Percentiles rank a stretch among this genome's conserved stretches.
These are phyloP conservation scores for Eupsilia transversa DNA, from an alignment of 2,888 invertebrate species.

Conservation along the genomic window DNA sequence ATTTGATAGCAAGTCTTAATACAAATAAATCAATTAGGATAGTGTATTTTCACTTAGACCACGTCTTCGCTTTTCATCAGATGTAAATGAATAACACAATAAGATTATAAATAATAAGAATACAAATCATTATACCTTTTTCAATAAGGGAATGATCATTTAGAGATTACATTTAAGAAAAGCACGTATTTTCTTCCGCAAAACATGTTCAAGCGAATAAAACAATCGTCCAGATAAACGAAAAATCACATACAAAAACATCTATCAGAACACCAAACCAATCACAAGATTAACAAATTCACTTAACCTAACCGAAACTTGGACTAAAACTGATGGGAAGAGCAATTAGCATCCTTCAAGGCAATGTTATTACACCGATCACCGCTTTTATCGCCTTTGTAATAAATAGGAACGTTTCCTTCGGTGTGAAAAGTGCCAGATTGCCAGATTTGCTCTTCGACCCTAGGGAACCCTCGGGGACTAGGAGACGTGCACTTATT, in stretches of 20 bases:
- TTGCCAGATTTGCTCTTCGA: slow-evolving; percentile 38
- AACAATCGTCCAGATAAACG: background rate
- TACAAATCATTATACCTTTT: background rate
- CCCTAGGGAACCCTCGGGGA: slow-evolving; percentile 30
- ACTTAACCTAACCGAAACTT: slow-evolving; percentile 48
- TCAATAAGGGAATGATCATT: background rate
- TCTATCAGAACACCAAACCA: slow-evolving; percentile 34
- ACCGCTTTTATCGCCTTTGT: slow-evolving; percentile 38
- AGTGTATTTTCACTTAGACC: slow-evolving; percentile 19
- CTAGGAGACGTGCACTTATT: slow-evolving; percentile 48
- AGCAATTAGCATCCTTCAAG: slow-evolving; percentile 53
- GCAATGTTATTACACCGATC: slow-evolving; percentile 47
- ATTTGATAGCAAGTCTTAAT: slow-evolving; percentile 5
- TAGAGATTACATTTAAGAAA: background rate
- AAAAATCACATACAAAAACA: slow-evolving; percentile 29
- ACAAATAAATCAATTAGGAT: slow-evolving; percentile 34
- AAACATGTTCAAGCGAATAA: background rate
- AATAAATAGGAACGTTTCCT: slow-evolving; percentile 44
- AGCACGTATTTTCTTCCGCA: background rate
- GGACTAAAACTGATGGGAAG: slow-evolving; percentile 41
- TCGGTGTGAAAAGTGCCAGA: slow-evolving; percentile 41
- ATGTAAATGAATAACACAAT: background rate
- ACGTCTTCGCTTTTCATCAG: slow-evolving; percentile 7
- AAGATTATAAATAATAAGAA: background rate
- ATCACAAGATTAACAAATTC: slow-evolving; percentile 56